A percentile compares a stretch with the other conserved stretches of the same genome.
phyloP scores from a whole-genome alignment of 2,888 invertebrate genomes.

The Nymphalis c-album region DNA sequence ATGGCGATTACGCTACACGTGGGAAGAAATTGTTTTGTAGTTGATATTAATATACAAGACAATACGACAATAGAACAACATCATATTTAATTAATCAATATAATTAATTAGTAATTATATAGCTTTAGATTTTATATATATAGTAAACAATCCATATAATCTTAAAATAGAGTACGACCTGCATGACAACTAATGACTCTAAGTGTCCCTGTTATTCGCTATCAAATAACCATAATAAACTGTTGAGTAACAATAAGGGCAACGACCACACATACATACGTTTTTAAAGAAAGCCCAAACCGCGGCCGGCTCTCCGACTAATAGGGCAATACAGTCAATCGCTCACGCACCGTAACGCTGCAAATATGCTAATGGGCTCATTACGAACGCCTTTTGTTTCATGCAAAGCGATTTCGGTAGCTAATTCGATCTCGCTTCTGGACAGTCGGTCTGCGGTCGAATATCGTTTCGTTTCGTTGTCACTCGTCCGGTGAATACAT shows the following conservation, averaged over 20 bases:
- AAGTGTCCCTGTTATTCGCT: no score
- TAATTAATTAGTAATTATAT: not conserved
- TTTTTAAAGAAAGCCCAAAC: not conserved
- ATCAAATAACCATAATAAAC: no score
- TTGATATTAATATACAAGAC: no score
- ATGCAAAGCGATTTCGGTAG: constrained; percentile 65
- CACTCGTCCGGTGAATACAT: not conserved
- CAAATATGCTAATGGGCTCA: constrained; percentile 71
- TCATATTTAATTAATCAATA: no score
- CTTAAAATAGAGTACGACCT: no score
- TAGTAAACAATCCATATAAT: no score
- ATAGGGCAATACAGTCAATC: constrained; percentile 37
- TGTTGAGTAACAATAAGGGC: not conserved
- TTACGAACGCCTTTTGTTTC: constrained; percentile 56
- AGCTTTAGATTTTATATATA: not conserved
- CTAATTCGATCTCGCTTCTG: constrained; percentile 50
- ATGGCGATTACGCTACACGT: not conserved
- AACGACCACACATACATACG: constrained; percentile 1
- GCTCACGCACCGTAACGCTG: constrained; percentile 54
- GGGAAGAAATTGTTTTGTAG: not conserved
- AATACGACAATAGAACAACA: no score
- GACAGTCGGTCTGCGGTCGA: not conserved
- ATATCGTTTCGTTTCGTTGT: not conserved
- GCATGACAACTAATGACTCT: no score
- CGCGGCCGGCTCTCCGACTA: constrained; percentile 27